A percentile compares a stretch with the other conserved stretches of the same genome.
phyloP scores from a whole-genome alignment of 1,140 invertebrate genomes.

The Calliopsis andreniformis region DNA sequence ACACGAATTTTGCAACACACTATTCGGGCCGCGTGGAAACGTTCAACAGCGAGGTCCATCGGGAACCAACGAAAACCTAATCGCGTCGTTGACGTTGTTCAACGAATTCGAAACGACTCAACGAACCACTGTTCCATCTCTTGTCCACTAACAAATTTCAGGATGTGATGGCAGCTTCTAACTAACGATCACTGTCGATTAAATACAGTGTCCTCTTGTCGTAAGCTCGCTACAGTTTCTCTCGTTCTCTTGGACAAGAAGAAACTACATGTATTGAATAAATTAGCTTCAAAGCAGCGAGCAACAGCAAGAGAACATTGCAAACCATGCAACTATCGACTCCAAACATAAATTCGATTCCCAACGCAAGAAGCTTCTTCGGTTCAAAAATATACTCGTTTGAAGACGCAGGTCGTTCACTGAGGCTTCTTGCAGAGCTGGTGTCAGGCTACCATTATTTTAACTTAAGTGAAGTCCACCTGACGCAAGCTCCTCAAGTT shows the following conservation, averaged over 20 bases:
- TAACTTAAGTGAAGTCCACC: no score
- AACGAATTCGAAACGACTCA: background rate
- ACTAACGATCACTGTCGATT: background rate
- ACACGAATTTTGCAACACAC: constrained; percentile 70
- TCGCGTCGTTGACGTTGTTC: background rate
- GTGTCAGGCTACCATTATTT: background rate
- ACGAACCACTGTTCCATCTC: background rate
- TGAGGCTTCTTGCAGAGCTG: background rate
- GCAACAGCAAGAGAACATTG: no score
- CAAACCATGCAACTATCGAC: no score
- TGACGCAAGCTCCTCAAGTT: no score
- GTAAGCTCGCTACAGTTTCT: constrained; percentile 7
- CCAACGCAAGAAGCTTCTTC: no score
- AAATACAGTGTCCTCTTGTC: constrained; percentile 8
- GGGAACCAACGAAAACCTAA: constrained; percentile 1
- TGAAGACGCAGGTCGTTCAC: no score
- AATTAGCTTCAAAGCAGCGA: no score
- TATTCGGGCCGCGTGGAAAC: constrained; percentile 44
- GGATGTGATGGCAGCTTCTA: background rate
- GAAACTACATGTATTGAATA: no score
- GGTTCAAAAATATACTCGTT: constrained; percentile 39
- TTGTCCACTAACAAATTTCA: background rate
- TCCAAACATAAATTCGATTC: no score
- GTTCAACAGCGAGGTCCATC: background rate
- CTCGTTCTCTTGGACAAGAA: no score